A percentile compares a stretch with the other conserved stretches of the same genome.
Conservation (phyloP, 1,140 invertebrate species). For the Tenebrio molitor region DNA sequence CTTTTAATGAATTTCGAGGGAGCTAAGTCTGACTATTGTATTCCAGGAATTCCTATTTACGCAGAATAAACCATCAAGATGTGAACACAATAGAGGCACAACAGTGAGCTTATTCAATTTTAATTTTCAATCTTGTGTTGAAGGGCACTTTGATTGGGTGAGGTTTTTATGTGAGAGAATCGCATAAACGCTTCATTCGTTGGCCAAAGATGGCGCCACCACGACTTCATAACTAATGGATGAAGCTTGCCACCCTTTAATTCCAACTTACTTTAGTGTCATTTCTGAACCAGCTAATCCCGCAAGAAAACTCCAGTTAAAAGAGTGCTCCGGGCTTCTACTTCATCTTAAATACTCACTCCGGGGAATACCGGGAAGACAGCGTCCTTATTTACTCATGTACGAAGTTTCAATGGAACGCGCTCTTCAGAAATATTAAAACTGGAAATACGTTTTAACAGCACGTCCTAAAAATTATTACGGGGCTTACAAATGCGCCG, state of each 20-base stretch:
- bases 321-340: constrained; percentile 33
- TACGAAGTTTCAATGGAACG: constrained; percentile 16
- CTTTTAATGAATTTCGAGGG: background rate
- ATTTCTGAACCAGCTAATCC: constrained; percentile 35
- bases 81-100: constrained; percentile 26
- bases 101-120: constrained; percentile 35
- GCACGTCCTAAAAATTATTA: background rate
- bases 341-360: constrained; percentile 38
- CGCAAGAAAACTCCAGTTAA: constrained; percentile 38
- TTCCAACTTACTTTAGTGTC: constrained; percentile 40
- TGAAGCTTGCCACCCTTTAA: constrained; percentile 39
- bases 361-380: constrained; percentile 30
- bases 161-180: constrained; percentile 29
- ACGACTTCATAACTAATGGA: constrained; percentile 40
- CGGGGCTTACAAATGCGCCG: no score
- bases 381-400: constrained; percentile 31
- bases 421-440: constrained; percentile 12
- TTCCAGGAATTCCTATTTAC: constrained; percentile 8
- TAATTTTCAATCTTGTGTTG: constrained; percentile 40
- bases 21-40: background rate
- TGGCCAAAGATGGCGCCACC: constrained; percentile 16
- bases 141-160: constrained; percentile 34
- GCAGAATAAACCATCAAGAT: constrained; percentile 22
- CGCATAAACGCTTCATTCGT: constrained; percentile 29
- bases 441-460: constrained; percentile 19